Base-by-base conservation (phyloP, 2,113 vertebrate genomes). In the Calypte anna region DNA sequence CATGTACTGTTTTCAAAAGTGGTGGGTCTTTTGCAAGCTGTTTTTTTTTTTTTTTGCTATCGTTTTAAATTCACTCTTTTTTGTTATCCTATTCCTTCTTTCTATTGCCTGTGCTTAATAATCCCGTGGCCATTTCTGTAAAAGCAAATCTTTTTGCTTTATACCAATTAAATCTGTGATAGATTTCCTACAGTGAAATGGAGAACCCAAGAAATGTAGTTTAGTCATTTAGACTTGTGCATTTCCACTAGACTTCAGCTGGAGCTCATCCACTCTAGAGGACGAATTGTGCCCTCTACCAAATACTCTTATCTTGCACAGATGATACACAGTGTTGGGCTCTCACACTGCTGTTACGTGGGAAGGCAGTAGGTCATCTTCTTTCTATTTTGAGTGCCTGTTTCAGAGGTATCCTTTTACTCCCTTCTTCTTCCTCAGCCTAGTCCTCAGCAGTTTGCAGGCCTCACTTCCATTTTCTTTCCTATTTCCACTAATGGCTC, bases 351-450 rank as follows among this genome's bases (percentile, higher is more conserved):
- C 72, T 94, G 28, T 84, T 85, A 66, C 0, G 2, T 83, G 79
- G 72, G 76, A 90, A 88, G 73, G 54, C 73, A 87, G 44, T 28
- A 89, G 84, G 51, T 92, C 66, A 80, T 72, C 70, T 85, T 59
- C 84, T 82, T 93, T 91, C 74, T 94, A 75, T 92, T 82, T 83
- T 72, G 66, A 86, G 62, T 68, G 62, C 68, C 62, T 92, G 84
- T 95, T 91, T 48, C 66, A 91, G 70, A 62, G 63, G n/a, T 94
- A 36, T 94, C 80, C 44, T 95, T 90, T 96, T 78, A 92, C 50
- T 86, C 22, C 15, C 28, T 77, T 80, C 76, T 20, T 95, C 72
- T 93, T 96, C 62, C 81, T 95, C 75, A 59, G 18, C 40, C 30
- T 10, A 20, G n/a, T 75, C 33, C 76, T 75, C 59, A 53, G 44